These are phyloP conservation scores for Nansenia antarctica DNA, from an alignment of 2,113 vertebrate genomes.

Conservation along the genomic window DNA sequence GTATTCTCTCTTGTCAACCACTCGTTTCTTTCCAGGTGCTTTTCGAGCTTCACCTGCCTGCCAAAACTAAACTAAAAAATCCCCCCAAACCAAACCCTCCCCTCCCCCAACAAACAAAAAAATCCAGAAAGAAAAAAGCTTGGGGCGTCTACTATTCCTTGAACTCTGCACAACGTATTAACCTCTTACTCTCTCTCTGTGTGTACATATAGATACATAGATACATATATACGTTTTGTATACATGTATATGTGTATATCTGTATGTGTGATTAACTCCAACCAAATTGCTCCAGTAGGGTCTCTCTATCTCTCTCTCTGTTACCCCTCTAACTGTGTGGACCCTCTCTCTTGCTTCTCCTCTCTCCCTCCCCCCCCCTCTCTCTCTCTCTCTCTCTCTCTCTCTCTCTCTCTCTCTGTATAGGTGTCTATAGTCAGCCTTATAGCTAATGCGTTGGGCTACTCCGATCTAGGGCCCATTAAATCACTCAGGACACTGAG, in stretches of 20 bases:
- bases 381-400: slow-evolving; percentile 87
- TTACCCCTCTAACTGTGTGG: slow-evolving; percentile 62
- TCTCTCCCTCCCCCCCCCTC: no score
- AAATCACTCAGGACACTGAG: slow-evolving; percentile 99
- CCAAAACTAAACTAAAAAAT: slow-evolving; percentile 67
- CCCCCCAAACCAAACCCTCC: no score
- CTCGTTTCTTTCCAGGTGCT: slow-evolving; percentile 96
- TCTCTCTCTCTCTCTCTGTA: slow-evolving; percentile 84
- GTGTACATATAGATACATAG: slow-evolving; percentile 39
- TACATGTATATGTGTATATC: slow-evolving; percentile 55
- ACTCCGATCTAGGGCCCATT: slow-evolving; percentile 99
- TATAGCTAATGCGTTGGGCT: slow-evolving; percentile 99
- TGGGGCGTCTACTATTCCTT: slow-evolving; percentile 47
- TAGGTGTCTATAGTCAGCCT: slow-evolving; percentile 99
- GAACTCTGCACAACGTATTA: slow-evolving; percentile 59
- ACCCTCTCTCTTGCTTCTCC: slow-evolving; percentile 65
- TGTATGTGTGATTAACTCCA: slow-evolving; percentile 70
- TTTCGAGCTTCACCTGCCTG: slow-evolving; percentile 69
- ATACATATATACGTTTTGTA: slow-evolving; percentile 19
- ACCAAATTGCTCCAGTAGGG: slow-evolving; percentile 74
- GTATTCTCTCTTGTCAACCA: slow-evolving; percentile 88
- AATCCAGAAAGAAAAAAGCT: slow-evolving; percentile 30
- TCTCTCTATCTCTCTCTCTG: slow-evolving; percentile 73
- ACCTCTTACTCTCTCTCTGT: slow-evolving; percentile 34
- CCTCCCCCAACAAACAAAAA: slow-evolving; percentile 38